A percentile compares a stretch with the other conserved stretches of the same genome.
Conservation (phyloP, 2,113 vertebrate genomes). For the Otus sunia region DNA sequence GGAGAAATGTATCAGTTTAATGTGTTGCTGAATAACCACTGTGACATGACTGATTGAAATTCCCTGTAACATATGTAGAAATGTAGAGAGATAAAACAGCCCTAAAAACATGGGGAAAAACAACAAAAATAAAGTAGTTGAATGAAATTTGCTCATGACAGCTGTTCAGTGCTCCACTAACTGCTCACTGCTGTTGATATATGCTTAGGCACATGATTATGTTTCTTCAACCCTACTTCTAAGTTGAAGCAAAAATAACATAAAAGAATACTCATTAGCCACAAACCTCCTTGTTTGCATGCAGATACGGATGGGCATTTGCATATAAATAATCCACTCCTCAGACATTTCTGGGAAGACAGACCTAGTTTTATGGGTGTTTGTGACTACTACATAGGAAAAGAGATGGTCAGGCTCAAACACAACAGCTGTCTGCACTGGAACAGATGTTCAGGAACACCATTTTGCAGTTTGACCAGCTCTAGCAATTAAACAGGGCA, state of each 20-base stretch:
- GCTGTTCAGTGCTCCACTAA: neutral
- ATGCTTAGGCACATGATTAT: neutral
- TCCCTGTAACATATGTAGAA: neutral
- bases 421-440: neutral
- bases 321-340: neutral
- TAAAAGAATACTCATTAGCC: neutral
- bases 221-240: neutral
- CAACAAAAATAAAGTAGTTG: neutral
- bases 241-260: neutral
- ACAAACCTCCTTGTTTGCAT: neutral
- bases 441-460: neutral
- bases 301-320: neutral
- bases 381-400: neutral
- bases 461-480: neutral
- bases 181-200: neutral
- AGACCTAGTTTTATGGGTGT: neutral
- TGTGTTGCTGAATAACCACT: neutral
- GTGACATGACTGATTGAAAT: neutral
- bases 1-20: neutral
- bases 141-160: neutral
- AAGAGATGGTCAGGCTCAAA: neutral
- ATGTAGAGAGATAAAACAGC: neutral
- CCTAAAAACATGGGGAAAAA: neutral
- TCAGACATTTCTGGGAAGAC: neutral
- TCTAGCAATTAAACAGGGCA: neutral